Evolutionary conservation across 1,140 invertebrate genomes (phyloP).

Genomic region (Drosophila trapezifrons): DNA sequence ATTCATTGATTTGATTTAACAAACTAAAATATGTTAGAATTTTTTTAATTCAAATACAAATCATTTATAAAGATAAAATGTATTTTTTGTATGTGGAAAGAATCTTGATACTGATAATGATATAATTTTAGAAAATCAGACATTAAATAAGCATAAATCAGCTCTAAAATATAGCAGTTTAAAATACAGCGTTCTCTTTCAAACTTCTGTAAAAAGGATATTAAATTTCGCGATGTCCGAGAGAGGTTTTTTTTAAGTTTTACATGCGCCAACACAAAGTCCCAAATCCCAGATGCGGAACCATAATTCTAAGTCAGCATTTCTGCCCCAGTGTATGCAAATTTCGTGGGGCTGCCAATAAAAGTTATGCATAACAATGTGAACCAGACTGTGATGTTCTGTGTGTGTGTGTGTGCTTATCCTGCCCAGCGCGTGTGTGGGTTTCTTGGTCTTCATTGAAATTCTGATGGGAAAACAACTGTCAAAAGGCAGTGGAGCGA

Average conservation of each 20-base stretch:
- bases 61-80: too few species aligned
- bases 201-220: neutral
- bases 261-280: neutral
- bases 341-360: slow-evolving; percentile 63
- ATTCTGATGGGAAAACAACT: slow-evolving; percentile 74
- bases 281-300: neutral
- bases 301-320: slow-evolving; percentile 13
- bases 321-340: slow-evolving; percentile 51
- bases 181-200: too few species aligned
- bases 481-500: slow-evolving; percentile 75
- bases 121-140: neutral
- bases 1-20: too few species aligned
- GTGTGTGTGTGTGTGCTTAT: slow-evolving; percentile 12
- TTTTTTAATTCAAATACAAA: too few species aligned
- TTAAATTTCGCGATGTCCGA: neutral
- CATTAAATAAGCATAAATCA: neutral
- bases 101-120: too few species aligned
- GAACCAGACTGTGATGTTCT: slow-evolving; percentile 42
- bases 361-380: slow-evolving; percentile 69
- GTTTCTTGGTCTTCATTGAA: slow-evolving; percentile 65
- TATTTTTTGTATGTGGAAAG: too few species aligned
- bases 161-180: neutral
- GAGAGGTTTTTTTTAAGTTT: neutral
- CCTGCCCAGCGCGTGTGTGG: slow-evolving; percentile 3
- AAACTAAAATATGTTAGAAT: too few species aligned